phyloP scores from a whole-genome alignment of 2,113 vertebrate genomes.

The Lophius piscatorius region DNA sequence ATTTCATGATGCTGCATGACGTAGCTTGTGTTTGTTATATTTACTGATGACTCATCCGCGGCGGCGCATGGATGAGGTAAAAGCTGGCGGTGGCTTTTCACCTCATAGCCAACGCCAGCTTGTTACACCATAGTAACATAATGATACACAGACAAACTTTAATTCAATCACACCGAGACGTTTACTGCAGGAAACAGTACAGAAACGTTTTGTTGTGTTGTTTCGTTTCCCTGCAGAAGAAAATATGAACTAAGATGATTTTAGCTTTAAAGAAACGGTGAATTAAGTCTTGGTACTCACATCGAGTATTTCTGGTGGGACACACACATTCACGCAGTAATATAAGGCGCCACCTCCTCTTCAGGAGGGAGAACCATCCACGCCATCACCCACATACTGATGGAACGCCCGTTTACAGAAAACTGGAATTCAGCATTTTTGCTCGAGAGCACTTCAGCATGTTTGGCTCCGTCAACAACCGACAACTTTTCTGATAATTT shows the following conservation, averaged over 20 bases:
- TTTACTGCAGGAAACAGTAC: conserved; percentile 1
- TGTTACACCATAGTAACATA: conserved; percentile 48
- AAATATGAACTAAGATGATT: too few relatives aligned
- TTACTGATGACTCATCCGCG: conserved; percentile 46
- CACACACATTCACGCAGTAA: too few relatives aligned
- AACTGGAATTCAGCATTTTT: too few relatives aligned
- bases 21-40: conserved; percentile 52
- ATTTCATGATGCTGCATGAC: conserved; percentile 46
- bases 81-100: conserved; percentile 32
- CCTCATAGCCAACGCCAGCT: conserved; percentile 19
- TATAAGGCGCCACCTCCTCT: too few relatives aligned
- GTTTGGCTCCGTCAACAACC: neutral
- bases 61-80: conserved; percentile 41
- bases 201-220: neutral
- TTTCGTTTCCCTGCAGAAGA: too few relatives aligned
- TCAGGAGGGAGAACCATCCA: too few relatives aligned
- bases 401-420: too few relatives aligned
- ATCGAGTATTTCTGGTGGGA: too few relatives aligned
- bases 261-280: too few relatives aligned
- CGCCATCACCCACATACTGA: too few relatives aligned
- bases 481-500: too few relatives aligned
- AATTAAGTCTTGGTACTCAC: too few relatives aligned
- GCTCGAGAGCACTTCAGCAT: neutral
- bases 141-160: conserved; percentile 53
- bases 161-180: neutral